Evolutionary conservation across 2,888 invertebrate species (phyloP).

Genomic region (Sesia apiformis): DNA sequence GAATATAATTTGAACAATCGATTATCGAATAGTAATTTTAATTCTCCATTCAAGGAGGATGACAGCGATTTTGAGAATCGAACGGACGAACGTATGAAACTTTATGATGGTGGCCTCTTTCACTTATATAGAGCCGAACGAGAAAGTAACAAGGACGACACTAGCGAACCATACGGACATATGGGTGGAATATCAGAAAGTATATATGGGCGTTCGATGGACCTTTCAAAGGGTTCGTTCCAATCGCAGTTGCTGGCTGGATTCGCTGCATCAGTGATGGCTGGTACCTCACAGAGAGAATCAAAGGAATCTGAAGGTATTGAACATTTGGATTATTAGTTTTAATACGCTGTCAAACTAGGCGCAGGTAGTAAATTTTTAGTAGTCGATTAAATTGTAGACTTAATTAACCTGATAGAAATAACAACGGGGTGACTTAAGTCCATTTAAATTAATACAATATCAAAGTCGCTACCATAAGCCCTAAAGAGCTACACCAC

Average conservation of each 20-base stretch:
- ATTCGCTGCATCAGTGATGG: constrained; percentile 58
- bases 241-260: constrained; percentile 61
- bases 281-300: constrained; percentile 52
- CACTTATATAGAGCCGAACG: constrained; percentile 53
- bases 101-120: constrained; percentile 56
- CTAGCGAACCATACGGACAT: constrained; percentile 34
- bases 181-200: constrained; percentile 44
- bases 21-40: constrained; percentile 41
- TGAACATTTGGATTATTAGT: too few species aligned
- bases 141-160: constrained; percentile 39
- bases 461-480: too few species aligned
- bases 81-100: constrained; percentile 43
- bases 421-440: too few species aligned
- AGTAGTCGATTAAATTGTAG: neutral
- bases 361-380: neutral
- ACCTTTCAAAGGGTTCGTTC: constrained; percentile 54
- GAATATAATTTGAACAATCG: constrained; percentile 40
- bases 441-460: too few species aligned
- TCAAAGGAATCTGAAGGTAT: constrained; percentile 49
- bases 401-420: too few species aligned
- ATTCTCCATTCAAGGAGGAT: constrained; percentile 57
- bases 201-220: constrained; percentile 59
- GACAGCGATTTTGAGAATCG: constrained; percentile 45
- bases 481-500: too few species aligned
- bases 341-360: too few species aligned